Evolutionary conservation across 1,140 invertebrate genomes (phyloP).

Genomic region (Agraylea sexmaculata): DNA sequence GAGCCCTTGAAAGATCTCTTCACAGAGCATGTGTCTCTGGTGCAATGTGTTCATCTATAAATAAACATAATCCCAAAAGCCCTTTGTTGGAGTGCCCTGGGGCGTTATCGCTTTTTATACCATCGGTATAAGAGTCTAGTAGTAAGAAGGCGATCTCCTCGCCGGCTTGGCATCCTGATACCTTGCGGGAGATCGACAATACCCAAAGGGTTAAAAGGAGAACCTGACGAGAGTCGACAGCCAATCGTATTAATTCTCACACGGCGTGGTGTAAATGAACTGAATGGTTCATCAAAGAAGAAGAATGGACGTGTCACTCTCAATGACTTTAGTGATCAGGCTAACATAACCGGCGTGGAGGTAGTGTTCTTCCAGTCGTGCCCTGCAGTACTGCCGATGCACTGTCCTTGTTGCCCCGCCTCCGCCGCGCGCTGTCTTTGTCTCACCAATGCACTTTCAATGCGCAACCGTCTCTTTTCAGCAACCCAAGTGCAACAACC

Average conservation of each 20-base stretch:
- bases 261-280: conserved; percentile 18
- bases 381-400: not conserved
- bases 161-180: conserved; percentile 10
- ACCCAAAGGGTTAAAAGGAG: conserved; percentile 20
- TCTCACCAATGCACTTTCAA: too few species aligned
- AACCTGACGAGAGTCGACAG: conserved; percentile 2
- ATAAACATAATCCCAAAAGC: conserved; percentile 22
- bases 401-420: too few species aligned
- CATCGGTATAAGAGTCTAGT: not conserved
- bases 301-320: conserved; percentile 23
- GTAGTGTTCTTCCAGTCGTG: too few species aligned
- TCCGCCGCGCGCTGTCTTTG: too few species aligned
- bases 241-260: not conserved
- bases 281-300: conserved; percentile 21
- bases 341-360: conserved; percentile 10
- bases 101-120: conserved; percentile 1
- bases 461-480: too few species aligned
- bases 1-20: conserved; percentile 14
- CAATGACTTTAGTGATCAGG: conserved; percentile 21
- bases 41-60: conserved; percentile 22
- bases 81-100: conserved; percentile 14
- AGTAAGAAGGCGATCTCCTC: not conserved
- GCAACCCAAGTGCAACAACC: too few species aligned
- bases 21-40: conserved; percentile 12
- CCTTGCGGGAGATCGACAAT: conserved; percentile 20